These are phyloP conservation scores for Halichoeres trimaculatus DNA, from an alignment of 2,113 vertebrate species.

Conservation along the genomic window DNA sequence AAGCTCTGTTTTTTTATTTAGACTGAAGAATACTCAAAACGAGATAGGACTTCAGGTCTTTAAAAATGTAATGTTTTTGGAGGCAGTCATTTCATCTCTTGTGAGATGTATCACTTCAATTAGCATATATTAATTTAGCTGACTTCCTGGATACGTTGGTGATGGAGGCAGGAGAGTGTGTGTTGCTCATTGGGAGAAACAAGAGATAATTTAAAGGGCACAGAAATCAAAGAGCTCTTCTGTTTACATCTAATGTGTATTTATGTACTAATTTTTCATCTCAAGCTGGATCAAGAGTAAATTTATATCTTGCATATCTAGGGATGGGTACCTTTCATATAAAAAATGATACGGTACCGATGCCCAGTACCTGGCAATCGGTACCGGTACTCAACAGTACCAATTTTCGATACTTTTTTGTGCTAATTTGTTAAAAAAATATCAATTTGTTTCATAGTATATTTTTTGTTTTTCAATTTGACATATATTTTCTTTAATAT, in stretches of 20 bases:
- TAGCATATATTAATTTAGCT: slow-evolving; percentile 1
- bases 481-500: too few relatives aligned
- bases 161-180: not conserved
- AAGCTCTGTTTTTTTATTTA: not conserved
- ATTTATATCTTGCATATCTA: too few relatives aligned
- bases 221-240: not conserved
- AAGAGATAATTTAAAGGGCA: slow-evolving; percentile 4
- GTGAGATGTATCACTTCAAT: slow-evolving; percentile 2
- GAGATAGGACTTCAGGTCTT: too few relatives aligned
- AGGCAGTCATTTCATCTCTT: not conserved
- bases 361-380: too few relatives aligned
- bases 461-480: too few relatives aligned
- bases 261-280: not conserved
- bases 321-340: too few relatives aligned
- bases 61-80: not conserved
- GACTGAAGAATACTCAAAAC: not conserved
- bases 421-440: too few relatives aligned
- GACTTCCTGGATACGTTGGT: slow-evolving; percentile 5
- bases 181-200: not conserved
- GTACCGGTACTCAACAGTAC: too few relatives aligned
- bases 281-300: too few relatives aligned
- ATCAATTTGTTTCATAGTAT: too few relatives aligned
- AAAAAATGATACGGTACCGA: too few relatives aligned
- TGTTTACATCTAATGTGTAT: not conserved
- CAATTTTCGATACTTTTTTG: too few relatives aligned